Evolutionary conservation across 2,113 vertebrate genomes (phyloP).

Genomic region (Cololabis saira): DNA sequence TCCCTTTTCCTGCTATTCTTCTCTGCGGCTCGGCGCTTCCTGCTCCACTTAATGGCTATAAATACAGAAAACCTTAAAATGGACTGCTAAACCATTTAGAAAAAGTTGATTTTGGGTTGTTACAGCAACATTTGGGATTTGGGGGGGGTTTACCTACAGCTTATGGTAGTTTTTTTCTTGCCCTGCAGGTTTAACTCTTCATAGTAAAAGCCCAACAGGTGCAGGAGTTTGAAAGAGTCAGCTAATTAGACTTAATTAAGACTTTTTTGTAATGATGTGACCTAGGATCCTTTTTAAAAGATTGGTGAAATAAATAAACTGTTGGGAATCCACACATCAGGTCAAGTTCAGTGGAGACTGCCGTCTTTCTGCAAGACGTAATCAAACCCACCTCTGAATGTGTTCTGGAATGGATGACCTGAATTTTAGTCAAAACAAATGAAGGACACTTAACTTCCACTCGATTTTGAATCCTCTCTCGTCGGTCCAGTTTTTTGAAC

Average conservation of each 20-base stretch:
- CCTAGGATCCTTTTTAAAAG: slow-evolving; percentile 33
- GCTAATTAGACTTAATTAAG: not conserved
- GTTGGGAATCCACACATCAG: slow-evolving; percentile 48
- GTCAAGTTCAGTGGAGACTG: slow-evolving; percentile 17
- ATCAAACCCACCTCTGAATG: too few relatives aligned
- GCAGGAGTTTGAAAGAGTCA: slow-evolving; percentile 9
- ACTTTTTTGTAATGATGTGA: slow-evolving; percentile 44
- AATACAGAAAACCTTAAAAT: slow-evolving; percentile 70
- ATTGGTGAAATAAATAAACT: slow-evolving; percentile 40
- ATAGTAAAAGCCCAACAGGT: slow-evolving; percentile 47
- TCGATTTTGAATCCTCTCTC: slow-evolving; percentile 45
- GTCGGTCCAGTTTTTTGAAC: slow-evolving; percentile 58
- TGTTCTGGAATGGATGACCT: too few relatives aligned
- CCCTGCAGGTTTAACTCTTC: not conserved
- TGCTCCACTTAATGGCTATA: slow-evolving; percentile 81
- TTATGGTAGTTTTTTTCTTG: not conserved
- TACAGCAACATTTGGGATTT: not conserved
- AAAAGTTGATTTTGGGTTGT: slow-evolving; percentile 1
- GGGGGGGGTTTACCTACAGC: not conserved
- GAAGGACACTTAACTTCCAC: slow-evolving; percentile 21
- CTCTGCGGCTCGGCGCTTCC: slow-evolving; percentile 80
- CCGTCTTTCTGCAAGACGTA: slow-evolving; percentile 14
- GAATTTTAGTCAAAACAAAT: too few relatives aligned
- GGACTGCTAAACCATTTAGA: slow-evolving; percentile 38
- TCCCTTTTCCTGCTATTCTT: slow-evolving; percentile 87